Evolutionary conservation across 1,140 invertebrate genomes (phyloP).

Genomic region (Melipona quadrifasciata): DNA sequence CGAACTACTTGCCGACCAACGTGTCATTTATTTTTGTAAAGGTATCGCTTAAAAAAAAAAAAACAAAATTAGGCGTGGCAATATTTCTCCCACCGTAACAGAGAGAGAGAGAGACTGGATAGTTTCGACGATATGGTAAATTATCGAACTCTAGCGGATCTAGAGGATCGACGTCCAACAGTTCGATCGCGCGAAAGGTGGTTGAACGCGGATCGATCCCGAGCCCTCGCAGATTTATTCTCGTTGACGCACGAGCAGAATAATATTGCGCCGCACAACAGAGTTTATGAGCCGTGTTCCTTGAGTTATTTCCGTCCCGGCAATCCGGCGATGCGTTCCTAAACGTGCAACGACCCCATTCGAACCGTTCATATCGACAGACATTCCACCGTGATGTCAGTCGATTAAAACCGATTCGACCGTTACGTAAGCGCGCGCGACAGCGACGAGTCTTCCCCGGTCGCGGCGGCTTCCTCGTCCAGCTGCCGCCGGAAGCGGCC

Average conservation of each 20-base stretch:
- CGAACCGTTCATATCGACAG: constrained; percentile 55
- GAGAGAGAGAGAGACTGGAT: no score
- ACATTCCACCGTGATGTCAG: constrained; percentile 49
- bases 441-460: no score
- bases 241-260: constrained; percentile 37
- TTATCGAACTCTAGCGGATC: no score
- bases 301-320: constrained; percentile 72
- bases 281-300: constrained; percentile 68
- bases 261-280: constrained; percentile 59
- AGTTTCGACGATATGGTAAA: no score
- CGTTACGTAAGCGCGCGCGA: constrained; percentile 39
- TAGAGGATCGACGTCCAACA: no score
- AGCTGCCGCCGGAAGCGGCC: neutral
- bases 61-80: no score
- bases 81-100: no score
- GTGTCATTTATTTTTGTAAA: no score
- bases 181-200: neutral
- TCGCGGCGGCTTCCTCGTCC: neutral
- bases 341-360: constrained; percentile 73
- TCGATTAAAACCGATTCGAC: constrained; percentile 54
- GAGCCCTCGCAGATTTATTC: constrained; percentile 45
- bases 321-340: constrained; percentile 73
- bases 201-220: constrained; percentile 50
- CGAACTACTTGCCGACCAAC: no score
- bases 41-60: no score